Conservation (phyloP, 2,888 invertebrate species). For the Macaria notata region DNA sequence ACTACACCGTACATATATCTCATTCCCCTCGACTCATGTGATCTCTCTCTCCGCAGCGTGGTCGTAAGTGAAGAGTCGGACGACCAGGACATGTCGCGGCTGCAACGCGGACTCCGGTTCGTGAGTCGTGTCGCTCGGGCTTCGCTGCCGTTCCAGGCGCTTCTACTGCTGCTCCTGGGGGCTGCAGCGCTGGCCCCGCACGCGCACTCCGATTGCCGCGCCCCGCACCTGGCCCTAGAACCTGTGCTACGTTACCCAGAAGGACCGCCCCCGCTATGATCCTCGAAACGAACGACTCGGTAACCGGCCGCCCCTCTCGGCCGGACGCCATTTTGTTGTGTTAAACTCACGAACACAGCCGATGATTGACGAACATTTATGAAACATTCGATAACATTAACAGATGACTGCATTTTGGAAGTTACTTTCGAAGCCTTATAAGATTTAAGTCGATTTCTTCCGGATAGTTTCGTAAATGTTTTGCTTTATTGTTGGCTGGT, state of each 20-base stretch:
- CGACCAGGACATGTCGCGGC: slow-evolving; percentile 48
- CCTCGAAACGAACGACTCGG: slow-evolving; percentile 33
- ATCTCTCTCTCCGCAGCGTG: slow-evolving; percentile 43
- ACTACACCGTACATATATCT: too few species aligned
- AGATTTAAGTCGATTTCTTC: too few species aligned
- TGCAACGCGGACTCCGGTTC: slow-evolving; percentile 90
- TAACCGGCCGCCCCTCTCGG: slow-evolving; percentile 23
- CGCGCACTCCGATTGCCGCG: slow-evolving; percentile 91
- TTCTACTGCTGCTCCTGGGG: slow-evolving; percentile 95
- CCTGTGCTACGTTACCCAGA: slow-evolving; percentile 95
- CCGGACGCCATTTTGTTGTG: slow-evolving; percentile 8
- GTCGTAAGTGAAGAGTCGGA: slow-evolving; percentile 55
- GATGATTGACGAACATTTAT: too few species aligned
- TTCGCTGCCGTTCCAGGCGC: slow-evolving; percentile 96
- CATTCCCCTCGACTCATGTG: too few species aligned
- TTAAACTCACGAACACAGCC: background rate
- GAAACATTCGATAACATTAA: too few species aligned
- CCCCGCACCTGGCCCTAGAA: slow-evolving; percentile 90
- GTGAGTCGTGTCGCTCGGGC: slow-evolving; percentile 94
- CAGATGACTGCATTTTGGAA: too few species aligned
- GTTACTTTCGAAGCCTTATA: too few species aligned
- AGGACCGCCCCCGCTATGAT: slow-evolving; percentile 95
- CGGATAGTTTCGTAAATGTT: too few species aligned
- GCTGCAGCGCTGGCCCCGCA: slow-evolving; percentile 96
- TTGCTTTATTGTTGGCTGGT: too few species aligned